Conservation (phyloP, 2,888 invertebrate species). For the Agonum fuliginosum region DNA sequence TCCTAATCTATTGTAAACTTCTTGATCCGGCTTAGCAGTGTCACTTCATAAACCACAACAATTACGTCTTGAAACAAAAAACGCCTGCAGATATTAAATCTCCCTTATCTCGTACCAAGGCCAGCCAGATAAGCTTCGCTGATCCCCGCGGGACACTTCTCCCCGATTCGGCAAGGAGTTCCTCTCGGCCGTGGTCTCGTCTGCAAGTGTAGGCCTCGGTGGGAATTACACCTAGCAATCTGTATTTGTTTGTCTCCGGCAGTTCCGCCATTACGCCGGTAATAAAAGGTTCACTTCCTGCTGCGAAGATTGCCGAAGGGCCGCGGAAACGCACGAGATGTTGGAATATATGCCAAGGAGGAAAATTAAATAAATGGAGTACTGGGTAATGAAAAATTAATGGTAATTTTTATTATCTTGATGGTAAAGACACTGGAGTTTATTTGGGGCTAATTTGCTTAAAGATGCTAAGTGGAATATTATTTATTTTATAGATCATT, state of each 20-base stretch:
- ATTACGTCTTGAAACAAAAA: background rate
- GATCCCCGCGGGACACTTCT: background rate
- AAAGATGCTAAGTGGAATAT: too few species aligned
- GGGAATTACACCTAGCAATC: conserved; percentile 33
- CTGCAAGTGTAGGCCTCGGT: conserved; percentile 5
- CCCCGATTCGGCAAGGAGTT: background rate
- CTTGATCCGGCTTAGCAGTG: too few species aligned
- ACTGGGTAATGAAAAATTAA: background rate
- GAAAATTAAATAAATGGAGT: background rate
- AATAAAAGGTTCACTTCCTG: conserved; percentile 21
- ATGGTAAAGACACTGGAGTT: background rate
- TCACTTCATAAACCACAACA: conserved; percentile 12
- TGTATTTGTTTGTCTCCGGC: conserved; percentile 23
- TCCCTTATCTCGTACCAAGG: conserved; percentile 24
- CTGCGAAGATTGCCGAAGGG: too few species aligned
- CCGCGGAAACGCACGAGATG: too few species aligned
- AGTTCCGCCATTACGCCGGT: conserved; percentile 5
- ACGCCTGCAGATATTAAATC: conserved; percentile 24
- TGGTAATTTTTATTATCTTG: background rate
- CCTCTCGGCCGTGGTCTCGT: background rate
- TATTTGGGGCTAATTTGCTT: background rate
- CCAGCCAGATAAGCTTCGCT: conserved; percentile 14
- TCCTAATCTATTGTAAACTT: conserved; percentile 3
- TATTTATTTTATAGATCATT: too few species aligned
- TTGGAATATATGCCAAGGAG: background rate